These are phyloP conservation scores for Pangasius djambal DNA, from an alignment of 2,797 vertebrate species.

Conservation along the genomic window DNA sequence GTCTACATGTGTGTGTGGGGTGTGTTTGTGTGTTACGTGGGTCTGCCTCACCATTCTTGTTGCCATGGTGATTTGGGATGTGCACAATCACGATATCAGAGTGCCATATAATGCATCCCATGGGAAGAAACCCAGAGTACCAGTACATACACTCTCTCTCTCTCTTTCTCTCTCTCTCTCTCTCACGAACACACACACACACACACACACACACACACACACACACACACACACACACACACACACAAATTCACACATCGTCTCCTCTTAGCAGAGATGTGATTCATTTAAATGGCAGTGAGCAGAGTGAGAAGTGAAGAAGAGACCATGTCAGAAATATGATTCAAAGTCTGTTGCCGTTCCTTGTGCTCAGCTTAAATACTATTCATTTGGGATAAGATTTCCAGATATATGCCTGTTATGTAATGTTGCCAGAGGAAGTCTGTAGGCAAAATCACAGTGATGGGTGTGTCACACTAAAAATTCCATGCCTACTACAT, in stretches of 20 bases:
- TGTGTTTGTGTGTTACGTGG: constrained; percentile 21
- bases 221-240: background rate
- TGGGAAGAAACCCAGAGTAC: constrained; percentile 47
- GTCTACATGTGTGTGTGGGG: constrained; percentile 42
- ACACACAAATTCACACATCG: background rate
- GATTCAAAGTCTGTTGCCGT: background rate
- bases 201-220: background rate
- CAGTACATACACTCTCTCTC: background rate
- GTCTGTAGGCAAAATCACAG: background rate
- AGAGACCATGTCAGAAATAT: background rate
- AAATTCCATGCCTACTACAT: background rate
- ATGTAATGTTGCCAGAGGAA: background rate
- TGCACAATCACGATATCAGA: constrained; percentile 61
- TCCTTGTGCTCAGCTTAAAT: background rate
- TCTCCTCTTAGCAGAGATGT: constrained; percentile 11
- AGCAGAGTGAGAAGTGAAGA: background rate
- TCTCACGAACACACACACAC: background rate
- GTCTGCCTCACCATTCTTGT: constrained; percentile 71
- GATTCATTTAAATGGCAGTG: background rate
- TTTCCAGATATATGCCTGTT: background rate
- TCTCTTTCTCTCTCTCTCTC: no score
- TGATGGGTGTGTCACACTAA: no score
- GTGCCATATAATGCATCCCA: constrained; percentile 69
- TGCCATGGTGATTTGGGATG: constrained; percentile 79
- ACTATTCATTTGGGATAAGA: background rate